A percentile compares a stretch with the other conserved stretches of the same genome.
phyloP scores from a whole-genome alignment of 2,113 vertebrate species.

The Pterocles orientalis region DNA sequence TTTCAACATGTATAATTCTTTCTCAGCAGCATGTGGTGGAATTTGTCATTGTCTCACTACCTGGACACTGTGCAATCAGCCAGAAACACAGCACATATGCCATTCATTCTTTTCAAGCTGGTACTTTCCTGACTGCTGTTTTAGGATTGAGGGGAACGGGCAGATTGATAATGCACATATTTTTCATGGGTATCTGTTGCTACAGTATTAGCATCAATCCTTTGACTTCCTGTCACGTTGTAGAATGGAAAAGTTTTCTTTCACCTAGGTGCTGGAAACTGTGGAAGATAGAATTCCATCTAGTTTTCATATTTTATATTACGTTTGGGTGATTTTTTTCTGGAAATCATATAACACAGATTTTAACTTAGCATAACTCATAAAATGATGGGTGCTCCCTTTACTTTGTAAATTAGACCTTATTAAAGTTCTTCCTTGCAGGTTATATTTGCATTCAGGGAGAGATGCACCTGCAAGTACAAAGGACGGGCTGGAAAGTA shows the following conservation, averaged over 20 bases:
- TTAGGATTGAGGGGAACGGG: background rate
- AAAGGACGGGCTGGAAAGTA: background rate
- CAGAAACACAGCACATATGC: slow-evolving; percentile 22
- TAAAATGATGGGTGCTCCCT: background rate
- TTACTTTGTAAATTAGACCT: background rate
- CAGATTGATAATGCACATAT: background rate
- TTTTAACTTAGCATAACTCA: background rate
- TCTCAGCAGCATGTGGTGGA: background rate
- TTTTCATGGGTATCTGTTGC: background rate
- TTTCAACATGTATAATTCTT: background rate
- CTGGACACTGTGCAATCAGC: slow-evolving; percentile 5
- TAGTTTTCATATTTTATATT: background rate
- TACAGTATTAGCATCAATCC: background rate
- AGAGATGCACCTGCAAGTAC: background rate
- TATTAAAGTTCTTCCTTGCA: background rate
- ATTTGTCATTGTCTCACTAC: slow-evolving; percentile 34
- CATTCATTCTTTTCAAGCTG: background rate
- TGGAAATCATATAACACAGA: background rate
- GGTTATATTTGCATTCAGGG: background rate
- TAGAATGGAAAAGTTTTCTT: background rate
- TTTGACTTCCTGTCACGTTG: background rate
- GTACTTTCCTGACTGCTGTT: slow-evolving; percentile 27
- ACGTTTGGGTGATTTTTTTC: background rate
- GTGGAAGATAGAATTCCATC: background rate
- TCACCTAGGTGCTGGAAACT: background rate